Evolutionary conservation across 2,113 vertebrate genomes (phyloP).

Genomic region (Myotis davidii): DNA sequence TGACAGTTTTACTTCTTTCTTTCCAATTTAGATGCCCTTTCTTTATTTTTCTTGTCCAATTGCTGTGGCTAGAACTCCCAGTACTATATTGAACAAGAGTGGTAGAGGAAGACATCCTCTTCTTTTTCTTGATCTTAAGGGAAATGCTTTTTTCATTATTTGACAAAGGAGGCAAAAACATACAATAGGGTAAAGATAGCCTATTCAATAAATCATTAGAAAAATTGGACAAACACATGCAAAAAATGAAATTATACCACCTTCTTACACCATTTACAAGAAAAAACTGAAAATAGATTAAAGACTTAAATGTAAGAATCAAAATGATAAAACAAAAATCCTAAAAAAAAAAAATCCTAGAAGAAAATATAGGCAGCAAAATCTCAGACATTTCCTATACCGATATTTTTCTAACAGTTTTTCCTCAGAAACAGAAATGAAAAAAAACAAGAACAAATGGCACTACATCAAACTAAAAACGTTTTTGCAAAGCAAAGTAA

Average conservation of each 20-base stretch:
- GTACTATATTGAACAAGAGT: background rate
- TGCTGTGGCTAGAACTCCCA: background rate
- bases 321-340: background rate
- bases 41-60: background rate
- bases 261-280: background rate
- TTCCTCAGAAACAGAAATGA: background rate
- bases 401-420: background rate
- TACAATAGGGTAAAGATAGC: background rate
- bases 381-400: background rate
- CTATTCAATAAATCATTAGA: background rate
- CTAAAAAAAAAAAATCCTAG: background rate
- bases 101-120: background rate
- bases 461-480: background rate
- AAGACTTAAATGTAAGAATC: background rate
- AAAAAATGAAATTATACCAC: background rate
- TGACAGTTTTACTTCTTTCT: background rate
- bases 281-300: background rate
- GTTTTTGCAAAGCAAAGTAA: background rate
- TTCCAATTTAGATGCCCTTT: background rate
- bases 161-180: background rate
- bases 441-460: background rate
- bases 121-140: background rate
- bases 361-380: background rate
- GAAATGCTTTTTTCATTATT: background rate
- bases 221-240: background rate